Evolutionary conservation across 1,140 invertebrate genomes (phyloP), one percentile per base, ranked within the genome.

Genomic region (Ceratina japonica): DNA sequence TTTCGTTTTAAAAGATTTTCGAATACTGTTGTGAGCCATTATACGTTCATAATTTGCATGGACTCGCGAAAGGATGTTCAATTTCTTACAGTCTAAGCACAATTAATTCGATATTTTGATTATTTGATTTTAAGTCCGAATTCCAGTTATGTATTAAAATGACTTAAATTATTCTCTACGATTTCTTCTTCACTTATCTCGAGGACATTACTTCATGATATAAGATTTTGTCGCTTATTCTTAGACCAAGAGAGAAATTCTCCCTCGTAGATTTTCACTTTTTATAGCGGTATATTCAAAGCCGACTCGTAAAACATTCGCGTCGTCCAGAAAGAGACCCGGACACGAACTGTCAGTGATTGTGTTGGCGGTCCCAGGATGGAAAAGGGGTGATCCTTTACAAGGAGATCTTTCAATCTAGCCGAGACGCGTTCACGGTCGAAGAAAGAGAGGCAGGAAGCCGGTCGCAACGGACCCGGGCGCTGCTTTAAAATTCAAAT

Each of bases 401-500:
- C 12, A 2, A 13, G 68, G 52, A 37, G 62, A 78, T 72, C 75
- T 78, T 78, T 78, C 75, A 63, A 78, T 78, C 75, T 78, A 77
- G 27, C 58, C 24, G 10, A 12, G 58, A 18, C 16, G 58, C 51
- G 22, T 7, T 24, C 56, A 51, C 65, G 59, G 66, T 74, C 54
- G 70, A 59, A 74, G 44, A 77, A 71, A 66, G 79, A 16, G 72
- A 69, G 31, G 31, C 31, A 66, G 79, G n/a, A 76, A 68, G 44
- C 51, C 52, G 24, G 37, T 16, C n/a, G 54, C 49, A 27, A 37
- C 54, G 59, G 68, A 37, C 49, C 66, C 27, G 31, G 20, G 24
- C 27, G 51, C 85, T 87, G 68, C 80, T 88, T 82, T 87, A 86
- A 89, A 88, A 87, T 88, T 87, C 87, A 89, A 83, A 89, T 89